phyloP scores from a whole-genome alignment of 1,140 invertebrate species.

The Brachionus manjavacas region DNA sequence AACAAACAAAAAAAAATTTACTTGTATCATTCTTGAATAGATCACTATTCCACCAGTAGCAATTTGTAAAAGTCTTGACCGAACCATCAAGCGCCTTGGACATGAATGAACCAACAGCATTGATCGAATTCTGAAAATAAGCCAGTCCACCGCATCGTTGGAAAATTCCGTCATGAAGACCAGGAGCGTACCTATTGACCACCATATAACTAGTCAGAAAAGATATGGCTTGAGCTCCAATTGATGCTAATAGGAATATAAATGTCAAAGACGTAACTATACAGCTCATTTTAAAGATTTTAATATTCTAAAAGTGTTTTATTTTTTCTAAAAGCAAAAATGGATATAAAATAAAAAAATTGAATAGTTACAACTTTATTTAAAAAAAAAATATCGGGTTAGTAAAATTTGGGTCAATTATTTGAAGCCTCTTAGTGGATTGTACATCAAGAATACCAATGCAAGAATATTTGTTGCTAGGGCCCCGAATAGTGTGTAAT shows the following conservation, averaged over 20 bases:
- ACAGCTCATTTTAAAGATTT: constrained; percentile 31
- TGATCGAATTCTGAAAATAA: constrained; percentile 28
- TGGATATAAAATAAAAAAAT: constrained; percentile 9
- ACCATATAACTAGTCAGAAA: constrained; percentile 39
- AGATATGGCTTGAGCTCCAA: constrained; percentile 22
- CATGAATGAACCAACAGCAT: constrained; percentile 21
- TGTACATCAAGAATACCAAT: constrained; percentile 29
- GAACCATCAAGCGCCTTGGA: constrained; percentile 17
- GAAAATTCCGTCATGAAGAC: constrained; percentile 37
- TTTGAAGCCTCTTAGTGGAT: constrained; percentile 35
- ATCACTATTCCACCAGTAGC: constrained; percentile 37
- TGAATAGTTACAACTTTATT: constrained; percentile 15
- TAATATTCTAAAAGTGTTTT: not conserved
- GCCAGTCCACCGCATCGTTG: constrained; percentile 17
- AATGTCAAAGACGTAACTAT: constrained; percentile 19
- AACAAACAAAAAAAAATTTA: not conserved
- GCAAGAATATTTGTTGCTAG: constrained; percentile 14
- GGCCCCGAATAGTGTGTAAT: constrained; percentile 19
- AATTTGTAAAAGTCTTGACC: constrained; percentile 19
- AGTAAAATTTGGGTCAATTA: constrained; percentile 3
- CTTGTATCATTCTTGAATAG: constrained; percentile 21
- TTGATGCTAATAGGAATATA: constrained; percentile 19
- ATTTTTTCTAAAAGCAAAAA: constrained; percentile 12
- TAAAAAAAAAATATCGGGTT: not conserved
- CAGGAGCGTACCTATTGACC: constrained; percentile 9